phyloP scores from a whole-genome alignment of 2,113 vertebrate genomes.

The Sakesphorus luctuosus region DNA sequence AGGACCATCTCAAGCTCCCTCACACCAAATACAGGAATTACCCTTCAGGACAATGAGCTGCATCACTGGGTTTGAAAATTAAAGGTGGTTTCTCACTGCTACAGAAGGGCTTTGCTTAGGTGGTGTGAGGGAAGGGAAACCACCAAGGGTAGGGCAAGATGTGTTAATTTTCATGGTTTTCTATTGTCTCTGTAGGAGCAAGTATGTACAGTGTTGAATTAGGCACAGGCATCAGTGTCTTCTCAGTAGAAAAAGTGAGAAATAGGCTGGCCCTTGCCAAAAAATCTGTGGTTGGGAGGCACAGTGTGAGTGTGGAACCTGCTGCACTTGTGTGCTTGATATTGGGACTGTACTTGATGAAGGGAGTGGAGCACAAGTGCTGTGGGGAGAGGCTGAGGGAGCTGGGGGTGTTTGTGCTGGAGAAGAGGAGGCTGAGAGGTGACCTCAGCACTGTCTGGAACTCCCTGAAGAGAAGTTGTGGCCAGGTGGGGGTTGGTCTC shows the following conservation, averaged over 20 bases:
- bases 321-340: neutral
- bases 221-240: neutral
- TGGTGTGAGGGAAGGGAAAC: neutral
- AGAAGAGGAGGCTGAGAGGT: too few species aligned
- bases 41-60: neutral
- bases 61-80: neutral
- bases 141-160: neutral
- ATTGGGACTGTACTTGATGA: too few species aligned
- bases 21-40: neutral
- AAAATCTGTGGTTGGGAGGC: neutral
- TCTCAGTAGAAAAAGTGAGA: neutral
- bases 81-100: neutral
- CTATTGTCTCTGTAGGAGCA: neutral
- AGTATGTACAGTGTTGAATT: rapidly evolving
- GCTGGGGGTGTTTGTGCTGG: too few species aligned
- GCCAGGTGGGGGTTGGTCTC: too few species aligned
- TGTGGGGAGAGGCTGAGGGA: too few species aligned
- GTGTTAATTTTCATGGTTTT: neutral
- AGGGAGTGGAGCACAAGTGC: too few species aligned
- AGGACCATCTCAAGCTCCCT: neutral
- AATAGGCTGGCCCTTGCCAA: neutral
- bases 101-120: neutral
- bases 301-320: neutral
- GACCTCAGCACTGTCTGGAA: too few species aligned
- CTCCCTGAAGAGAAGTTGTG: too few species aligned